Conservation (phyloP, 2,797 vertebrate genomes). For the Aphelocoma californica region DNA sequence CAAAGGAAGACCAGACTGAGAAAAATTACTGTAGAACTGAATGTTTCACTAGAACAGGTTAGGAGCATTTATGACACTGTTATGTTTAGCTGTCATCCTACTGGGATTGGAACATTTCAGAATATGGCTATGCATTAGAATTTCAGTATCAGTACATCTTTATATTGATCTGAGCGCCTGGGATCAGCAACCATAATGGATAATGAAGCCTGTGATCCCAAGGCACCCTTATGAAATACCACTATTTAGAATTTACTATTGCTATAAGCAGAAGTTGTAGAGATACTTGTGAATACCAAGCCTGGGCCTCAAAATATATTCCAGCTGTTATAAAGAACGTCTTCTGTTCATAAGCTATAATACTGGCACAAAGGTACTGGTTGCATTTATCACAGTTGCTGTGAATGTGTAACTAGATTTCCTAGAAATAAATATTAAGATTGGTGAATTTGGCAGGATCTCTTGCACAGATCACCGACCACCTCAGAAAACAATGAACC, state of each 20-base stretch:
- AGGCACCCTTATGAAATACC: not conserved
- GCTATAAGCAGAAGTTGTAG: not conserved
- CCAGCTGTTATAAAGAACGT: not conserved
- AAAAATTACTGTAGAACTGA: not conserved
- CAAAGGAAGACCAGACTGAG: not conserved
- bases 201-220: not conserved
- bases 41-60: not conserved
- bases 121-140: not conserved
- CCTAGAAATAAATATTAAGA: not conserved
- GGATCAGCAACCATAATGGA: not conserved
- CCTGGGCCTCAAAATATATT: not conserved
- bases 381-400: not conserved
- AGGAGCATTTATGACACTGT: not conserved
- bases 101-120: not conserved
- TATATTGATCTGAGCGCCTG: not conserved
- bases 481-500: not conserved
- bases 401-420: not conserved
- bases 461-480: not conserved
- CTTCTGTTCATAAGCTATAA: not conserved
- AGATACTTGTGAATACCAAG: not conserved
- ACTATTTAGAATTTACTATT: not conserved
- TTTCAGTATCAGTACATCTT: not conserved
- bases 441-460: not conserved
- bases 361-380: not conserved
- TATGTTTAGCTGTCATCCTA: not conserved